Evolutionary conservation across 2,888 invertebrate species (phyloP).

Genomic region (Furcula furcula): DNA sequence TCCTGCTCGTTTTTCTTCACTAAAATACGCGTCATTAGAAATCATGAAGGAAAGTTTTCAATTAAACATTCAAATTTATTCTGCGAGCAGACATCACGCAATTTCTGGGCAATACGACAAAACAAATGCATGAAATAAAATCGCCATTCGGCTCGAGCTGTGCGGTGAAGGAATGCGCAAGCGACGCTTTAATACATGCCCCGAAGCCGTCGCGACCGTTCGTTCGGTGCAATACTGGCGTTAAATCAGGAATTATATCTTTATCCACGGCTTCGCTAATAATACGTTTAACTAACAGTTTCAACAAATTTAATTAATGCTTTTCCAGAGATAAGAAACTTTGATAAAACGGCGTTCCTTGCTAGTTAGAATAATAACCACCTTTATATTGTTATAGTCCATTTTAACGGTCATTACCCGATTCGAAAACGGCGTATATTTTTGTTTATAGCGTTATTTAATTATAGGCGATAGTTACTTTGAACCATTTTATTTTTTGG

Average conservation of each 20-base stretch:
- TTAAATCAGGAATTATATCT: slow-evolving; percentile 46
- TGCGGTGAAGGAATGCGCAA: slow-evolving; percentile 38
- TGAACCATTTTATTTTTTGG: too few relatives aligned
- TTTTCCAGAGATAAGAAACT: slow-evolving; percentile 46
- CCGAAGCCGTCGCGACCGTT: slow-evolving; percentile 22
- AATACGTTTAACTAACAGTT: slow-evolving; percentile 56
- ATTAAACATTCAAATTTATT: too few relatives aligned
- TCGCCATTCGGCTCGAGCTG: slow-evolving; percentile 22
- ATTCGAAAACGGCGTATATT: background rate
- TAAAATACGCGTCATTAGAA: too few relatives aligned
- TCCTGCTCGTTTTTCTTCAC: too few relatives aligned
- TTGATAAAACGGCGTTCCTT: slow-evolving; percentile 42
- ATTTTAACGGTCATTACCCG: background rate
- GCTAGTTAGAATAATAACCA: slow-evolving; percentile 34
- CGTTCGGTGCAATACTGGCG: slow-evolving; percentile 39
- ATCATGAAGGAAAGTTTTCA: too few relatives aligned
- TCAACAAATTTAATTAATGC: slow-evolving; percentile 59
- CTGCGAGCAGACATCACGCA: background rate
- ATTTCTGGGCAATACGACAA: slow-evolving; percentile 8
- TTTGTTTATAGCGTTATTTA: background rate
- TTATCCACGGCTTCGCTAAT: slow-evolving; percentile 59
- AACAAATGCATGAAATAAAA: slow-evolving; percentile 13
- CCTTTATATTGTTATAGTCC: slow-evolving; percentile 5
- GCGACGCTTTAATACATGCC: slow-evolving; percentile 26
- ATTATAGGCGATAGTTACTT: too few relatives aligned